Evolutionary conservation across 2,888 invertebrate genomes (phyloP).

Genomic region (Amiota mariae): DNA sequence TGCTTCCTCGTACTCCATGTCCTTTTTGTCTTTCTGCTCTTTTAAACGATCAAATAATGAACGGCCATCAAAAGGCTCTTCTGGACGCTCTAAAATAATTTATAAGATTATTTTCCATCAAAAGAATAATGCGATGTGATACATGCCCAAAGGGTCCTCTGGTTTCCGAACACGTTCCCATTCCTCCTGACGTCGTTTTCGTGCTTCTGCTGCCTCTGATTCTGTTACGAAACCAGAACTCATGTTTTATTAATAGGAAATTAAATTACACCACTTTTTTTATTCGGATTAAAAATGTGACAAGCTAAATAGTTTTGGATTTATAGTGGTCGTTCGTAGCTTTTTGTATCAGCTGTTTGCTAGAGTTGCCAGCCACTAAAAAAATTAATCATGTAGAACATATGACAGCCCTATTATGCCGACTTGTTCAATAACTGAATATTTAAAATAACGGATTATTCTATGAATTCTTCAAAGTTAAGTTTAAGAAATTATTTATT

Average conservation of each 20-base stretch:
- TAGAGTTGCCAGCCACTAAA: not conserved
- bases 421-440: too few species aligned
- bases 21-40: conserved; percentile 92
- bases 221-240: conserved; percentile 95
- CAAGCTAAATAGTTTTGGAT: not conserved
- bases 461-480: too few species aligned
- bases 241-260: conserved; percentile 75
- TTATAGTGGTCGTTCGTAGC: not conserved
- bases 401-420: too few species aligned
- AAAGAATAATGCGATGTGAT: conserved; percentile 12
- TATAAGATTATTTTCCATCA: not conserved
- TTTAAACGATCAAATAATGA: conserved; percentile 94
- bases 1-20: conserved; percentile 95
- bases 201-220: conserved; percentile 86
- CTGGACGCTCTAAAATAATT: conserved; percentile 84
- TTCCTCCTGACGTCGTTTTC: conserved; percentile 90
- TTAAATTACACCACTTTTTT: not conserved
- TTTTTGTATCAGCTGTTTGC: not conserved
- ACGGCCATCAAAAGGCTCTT: conserved; percentile 86
- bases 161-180: conserved; percentile 96
- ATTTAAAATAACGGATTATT: too few species aligned
- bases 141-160: conserved; percentile 88
- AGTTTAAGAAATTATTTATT: too few species aligned
- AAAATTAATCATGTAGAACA: not conserved
- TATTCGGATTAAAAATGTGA: not conserved